phyloP scores from a whole-genome alignment of 2,888 invertebrate species.

The Nesidiocoris tenuis region DNA sequence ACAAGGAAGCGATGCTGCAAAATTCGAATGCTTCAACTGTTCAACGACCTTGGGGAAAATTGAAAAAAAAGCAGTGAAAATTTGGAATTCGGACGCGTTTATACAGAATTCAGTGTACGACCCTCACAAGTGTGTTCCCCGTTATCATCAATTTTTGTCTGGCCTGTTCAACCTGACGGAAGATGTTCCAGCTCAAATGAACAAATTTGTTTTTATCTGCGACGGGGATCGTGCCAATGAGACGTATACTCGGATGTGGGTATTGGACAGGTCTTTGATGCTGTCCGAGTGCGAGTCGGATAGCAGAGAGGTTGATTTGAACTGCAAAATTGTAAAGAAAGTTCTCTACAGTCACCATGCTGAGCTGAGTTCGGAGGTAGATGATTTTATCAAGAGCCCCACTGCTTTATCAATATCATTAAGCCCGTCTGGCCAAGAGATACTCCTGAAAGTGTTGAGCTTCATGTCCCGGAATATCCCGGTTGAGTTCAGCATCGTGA shows the following conservation, averaged over 20 bases:
- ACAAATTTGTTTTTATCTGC: constrained; percentile 34
- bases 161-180: background rate
- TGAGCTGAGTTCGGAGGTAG: background rate
- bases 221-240: background rate
- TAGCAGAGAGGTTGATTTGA: background rate
- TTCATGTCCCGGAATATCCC: constrained; percentile 14
- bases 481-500: background rate
- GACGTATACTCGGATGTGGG: constrained; percentile 11
- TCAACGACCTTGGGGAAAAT: constrained; percentile 5
- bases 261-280: constrained; percentile 10
- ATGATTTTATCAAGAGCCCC: constrained; percentile 14
- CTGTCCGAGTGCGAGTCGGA: background rate
- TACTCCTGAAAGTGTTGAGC: background rate
- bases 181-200: constrained; percentile 25
- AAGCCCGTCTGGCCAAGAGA: background rate
- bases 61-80: constrained; percentile 3
- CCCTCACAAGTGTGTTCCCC: background rate
- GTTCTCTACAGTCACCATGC: constrained; percentile 8
- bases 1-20: background rate
- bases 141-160: background rate
- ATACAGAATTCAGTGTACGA: background rate
- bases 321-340: background rate
- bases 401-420: background rate
- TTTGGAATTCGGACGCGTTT: constrained; percentile 23
- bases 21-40: constrained; percentile 14